Conservation (phyloP, 2,888 invertebrate species). For the Clanis bilineata region DNA sequence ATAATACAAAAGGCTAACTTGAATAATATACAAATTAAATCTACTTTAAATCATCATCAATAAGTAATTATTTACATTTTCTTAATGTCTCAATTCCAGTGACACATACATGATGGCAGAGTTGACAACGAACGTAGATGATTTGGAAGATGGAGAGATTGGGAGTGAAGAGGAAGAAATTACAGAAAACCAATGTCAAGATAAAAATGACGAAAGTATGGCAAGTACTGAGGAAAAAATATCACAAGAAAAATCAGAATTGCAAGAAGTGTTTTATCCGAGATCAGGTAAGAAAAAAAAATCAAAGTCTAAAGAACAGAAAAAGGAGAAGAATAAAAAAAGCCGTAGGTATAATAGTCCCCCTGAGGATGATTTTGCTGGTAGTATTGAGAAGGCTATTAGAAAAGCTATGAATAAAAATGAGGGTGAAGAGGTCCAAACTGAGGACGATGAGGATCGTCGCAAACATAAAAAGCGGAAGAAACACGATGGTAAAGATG, state of each 20-base stretch:
- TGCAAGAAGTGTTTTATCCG: conserved; percentile 57
- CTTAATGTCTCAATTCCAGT: conserved; percentile 60
- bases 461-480: conserved; percentile 82
- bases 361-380: conserved; percentile 88
- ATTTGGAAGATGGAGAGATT: conserved; percentile 94
- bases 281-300: conserved; percentile 81
- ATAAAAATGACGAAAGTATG: conserved; percentile 42
- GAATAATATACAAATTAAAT: no score
- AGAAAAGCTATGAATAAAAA: conserved; percentile 88
- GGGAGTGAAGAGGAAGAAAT: conserved; percentile 83
- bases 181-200: conserved; percentile 46
- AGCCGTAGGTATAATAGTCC: conserved; percentile 68
- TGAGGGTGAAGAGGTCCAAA: conserved; percentile 68
- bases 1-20: no score
- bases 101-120: conserved; percentile 63
- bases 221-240: conserved; percentile 37
- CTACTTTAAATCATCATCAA: no score
- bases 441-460: conserved; percentile 75
- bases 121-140: conserved; percentile 68
- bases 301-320: conserved; percentile 70
- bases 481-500: conserved; percentile 82
- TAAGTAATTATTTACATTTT: not conserved
- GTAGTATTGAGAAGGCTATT: conserved; percentile 89
- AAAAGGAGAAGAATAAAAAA: conserved; percentile 78
- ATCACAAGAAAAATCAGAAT: conserved; percentile 50